Evolutionary conservation across 2,888 invertebrate species (phyloP), one percentile per base, ranked within the genome.

Genomic region (Cordilura impudica): DNA sequence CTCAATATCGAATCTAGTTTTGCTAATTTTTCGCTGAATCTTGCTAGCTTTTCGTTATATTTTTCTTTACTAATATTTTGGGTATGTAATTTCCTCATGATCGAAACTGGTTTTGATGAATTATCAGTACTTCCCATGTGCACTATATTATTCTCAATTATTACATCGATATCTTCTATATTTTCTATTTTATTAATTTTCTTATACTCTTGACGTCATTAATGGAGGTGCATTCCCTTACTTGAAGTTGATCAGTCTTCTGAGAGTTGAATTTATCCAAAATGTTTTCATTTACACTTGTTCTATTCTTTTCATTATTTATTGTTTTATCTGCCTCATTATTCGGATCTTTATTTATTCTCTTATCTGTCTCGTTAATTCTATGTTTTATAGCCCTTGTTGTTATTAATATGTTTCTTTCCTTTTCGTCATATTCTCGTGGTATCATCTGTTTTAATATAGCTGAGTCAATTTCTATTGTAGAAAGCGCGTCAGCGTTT

Each of bases 201-300:
- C 12, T 31, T 5, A 35, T 56, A 35, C 31, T 56, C 14, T 23
- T 56, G 31, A 56, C 56, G 56, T 56, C 56, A 56, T 23, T 56
- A 2, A 35, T 56, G 56, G 56, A 35, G 14, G 35, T 39, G 39
- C 39, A 53, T 21, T 58, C 23, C 58, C 58, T 39, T 58, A 58
- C 39, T n/a, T 14, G 58, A 58, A 58, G 43, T 58, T 58, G 58
- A 58, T 58, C 43, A 43, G 58, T 7, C 58, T 58, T 14, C 58
- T 58, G 43, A 58, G 43, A 58, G 6, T 0, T 58, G 29, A 39
- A 39, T 43, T 58, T 58, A 5, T 58, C 21, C 56, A 58, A 4
- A 16, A 16, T 45, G 8, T 45, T 16, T 16, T 6, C 8, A 16
- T 45, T 16, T 6, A 6, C 45, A 14, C 45, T 4, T 6, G 18